Percentiles rank a stretch among this genome's conserved stretches.
These are phyloP conservation scores for Sciurus niger DNA, from an alignment of 2,113 vertebrate genomes.

Conservation along the genomic window DNA sequence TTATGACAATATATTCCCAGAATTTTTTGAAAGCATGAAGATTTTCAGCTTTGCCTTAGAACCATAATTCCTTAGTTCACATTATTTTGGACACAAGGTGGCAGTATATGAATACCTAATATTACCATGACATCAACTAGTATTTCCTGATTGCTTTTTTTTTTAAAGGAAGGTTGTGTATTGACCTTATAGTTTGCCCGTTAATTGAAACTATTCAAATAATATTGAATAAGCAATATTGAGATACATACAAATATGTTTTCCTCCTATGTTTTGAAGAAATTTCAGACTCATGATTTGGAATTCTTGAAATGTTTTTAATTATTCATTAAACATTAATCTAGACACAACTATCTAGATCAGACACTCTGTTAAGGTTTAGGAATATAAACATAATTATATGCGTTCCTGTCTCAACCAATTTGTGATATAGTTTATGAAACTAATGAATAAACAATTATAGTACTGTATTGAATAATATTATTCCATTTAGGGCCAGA, in stretches of 20 bases:
- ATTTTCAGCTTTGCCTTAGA: slow-evolving; percentile 32
- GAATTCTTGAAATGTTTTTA: slow-evolving; percentile 51
- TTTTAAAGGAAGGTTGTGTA: background rate
- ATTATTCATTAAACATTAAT: slow-evolving; percentile 44
- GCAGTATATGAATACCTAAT: slow-evolving; percentile 58
- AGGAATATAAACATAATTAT: background rate
- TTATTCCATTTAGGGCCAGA: background rate
- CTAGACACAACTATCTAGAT: background rate
- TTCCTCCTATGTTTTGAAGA: background rate
- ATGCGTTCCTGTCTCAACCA: background rate
- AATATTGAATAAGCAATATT: background rate
- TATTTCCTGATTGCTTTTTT: background rate
- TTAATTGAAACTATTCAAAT: slow-evolving; percentile 8
- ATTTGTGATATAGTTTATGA: background rate
- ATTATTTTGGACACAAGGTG: slow-evolving; percentile 72
- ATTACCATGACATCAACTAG: background rate
- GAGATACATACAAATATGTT: background rate
- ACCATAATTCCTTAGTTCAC: background rate
- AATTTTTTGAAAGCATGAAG: background rate
- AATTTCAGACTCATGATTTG: slow-evolving; percentile 8
- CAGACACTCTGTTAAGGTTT: background rate
- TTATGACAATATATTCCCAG: background rate
- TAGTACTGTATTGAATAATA: background rate
- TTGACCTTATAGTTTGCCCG: background rate
- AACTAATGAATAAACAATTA: background rate